phyloP scores from a whole-genome alignment of 30 jellyfish, hydroid and myxozoan species.

The Thelohanellus kitauei region DNA sequence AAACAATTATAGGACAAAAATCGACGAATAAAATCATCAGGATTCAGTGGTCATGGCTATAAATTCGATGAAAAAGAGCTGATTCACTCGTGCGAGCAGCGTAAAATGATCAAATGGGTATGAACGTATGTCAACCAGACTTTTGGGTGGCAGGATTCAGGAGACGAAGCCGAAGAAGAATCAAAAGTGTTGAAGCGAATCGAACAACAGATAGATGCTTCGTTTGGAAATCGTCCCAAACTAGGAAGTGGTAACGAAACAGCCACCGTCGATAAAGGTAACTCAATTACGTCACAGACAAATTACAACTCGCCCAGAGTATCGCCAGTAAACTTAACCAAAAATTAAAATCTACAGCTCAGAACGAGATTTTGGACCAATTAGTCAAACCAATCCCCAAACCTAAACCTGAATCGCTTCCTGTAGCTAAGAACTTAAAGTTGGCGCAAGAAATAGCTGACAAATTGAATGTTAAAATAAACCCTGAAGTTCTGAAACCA shows the following conservation, averaged over 20 bases:
- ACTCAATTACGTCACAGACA: background rate
- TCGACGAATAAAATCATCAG: conserved; percentile 3
- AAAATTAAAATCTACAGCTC: background rate
- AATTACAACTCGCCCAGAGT: background rate
- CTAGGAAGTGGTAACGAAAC: too few relatives aligned
- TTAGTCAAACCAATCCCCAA: too few relatives aligned
- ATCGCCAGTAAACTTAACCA: background rate
- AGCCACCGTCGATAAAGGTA: too few relatives aligned
- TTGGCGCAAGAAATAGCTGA: conserved; percentile 78
- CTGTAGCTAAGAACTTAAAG: conserved; percentile 44
- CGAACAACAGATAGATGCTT: conserved; percentile 58
- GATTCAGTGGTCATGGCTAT: conserved; percentile 78
- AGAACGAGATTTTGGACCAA: too few relatives aligned
- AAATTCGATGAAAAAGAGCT: conserved; percentile 72
- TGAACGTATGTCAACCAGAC: conserved; percentile 1
- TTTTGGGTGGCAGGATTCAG: conserved; percentile 82
- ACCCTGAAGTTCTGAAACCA: conserved; percentile 38
- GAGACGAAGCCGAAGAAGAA: conserved; percentile 97
- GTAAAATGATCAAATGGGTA: conserved; percentile 44
- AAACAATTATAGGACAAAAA: background rate
- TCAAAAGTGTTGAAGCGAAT: conserved; percentile 75
- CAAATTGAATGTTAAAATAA: conserved; percentile 56
- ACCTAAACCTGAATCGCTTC: too few relatives aligned
- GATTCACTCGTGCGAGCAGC: conserved; percentile 28
- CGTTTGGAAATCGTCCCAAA: conserved; percentile 46